Evolutionary conservation across 2,797 vertebrate species (phyloP), one percentile per base, ranked within the genome.

Genomic region (Myripristis jacobus): DNA sequence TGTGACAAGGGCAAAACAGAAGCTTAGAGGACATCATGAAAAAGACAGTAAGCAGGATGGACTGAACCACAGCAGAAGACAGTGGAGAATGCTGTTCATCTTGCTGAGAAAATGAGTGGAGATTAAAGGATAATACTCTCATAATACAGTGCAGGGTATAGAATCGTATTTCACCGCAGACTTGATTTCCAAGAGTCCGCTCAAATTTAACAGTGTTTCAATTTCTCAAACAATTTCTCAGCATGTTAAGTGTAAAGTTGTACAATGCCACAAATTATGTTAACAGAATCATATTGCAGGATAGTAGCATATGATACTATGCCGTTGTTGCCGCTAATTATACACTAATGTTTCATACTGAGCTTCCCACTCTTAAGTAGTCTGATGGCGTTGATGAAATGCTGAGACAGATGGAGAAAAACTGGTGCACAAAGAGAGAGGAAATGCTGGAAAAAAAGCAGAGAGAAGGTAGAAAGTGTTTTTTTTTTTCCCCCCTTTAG

Each of bases 61-160:
- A 18, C 19, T 19, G 55, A 72, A 21, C 12, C 16, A 6, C 4
- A 38, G 52, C 16, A 52, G 21, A 52, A 27, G 44, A 48, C 29
- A 8, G 67, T 12, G 2, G 22, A 34, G 34, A 59, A 75, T 59
- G 34, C 50, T 18, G 69, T 64, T 67, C 38, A 52, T 51, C 44
- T 70, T 12, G 1, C 8, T 46, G 43, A 50, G 55, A 25, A 53
- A 22, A 53, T 34, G 36, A 21, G 15, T 6, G 22, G 55, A 70
- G 68, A 79, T 80, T 76, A 78, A 73, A 66, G 60, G 56, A 50
- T 73, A 50, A 82, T 70, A 10, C 24, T 55, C 44, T 43, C 56
- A 47, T 56, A 52, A 58, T 54, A 10, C 38, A 79, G 38, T 8
- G 24, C 16, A 16, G 54, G 69, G 22, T 12, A 38, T 8, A 50